A percentile compares a stretch with the other conserved stretches of the same genome.
Evolutionary conservation across 2,888 invertebrate species (phyloP).

Genomic region (Platycheirus albimanus): DNA sequence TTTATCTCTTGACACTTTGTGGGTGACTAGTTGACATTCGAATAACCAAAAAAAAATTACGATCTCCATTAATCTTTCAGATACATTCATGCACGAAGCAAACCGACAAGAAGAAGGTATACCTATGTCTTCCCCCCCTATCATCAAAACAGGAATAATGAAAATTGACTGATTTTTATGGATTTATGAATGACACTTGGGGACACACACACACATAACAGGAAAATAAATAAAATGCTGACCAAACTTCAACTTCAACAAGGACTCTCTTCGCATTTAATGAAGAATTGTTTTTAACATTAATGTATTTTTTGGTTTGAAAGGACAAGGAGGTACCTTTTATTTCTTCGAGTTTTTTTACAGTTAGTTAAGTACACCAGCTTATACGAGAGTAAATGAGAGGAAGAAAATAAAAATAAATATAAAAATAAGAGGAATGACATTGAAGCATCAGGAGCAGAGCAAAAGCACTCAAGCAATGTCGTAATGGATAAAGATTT

Average conservation of each 20-base stretch:
- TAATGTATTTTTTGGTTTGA: constrained; percentile 28
- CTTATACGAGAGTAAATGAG: neutral
- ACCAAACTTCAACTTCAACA: constrained; percentile 9
- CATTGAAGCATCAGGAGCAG: no score
- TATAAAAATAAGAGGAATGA: neutral
- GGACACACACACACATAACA: neutral
- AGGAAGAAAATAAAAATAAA: neutral
- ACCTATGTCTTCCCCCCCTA: no score
- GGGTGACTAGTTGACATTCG: constrained; percentile 35
- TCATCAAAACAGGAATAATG: neutral
- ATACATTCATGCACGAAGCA: neutral
- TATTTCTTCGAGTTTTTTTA: constrained; percentile 27
- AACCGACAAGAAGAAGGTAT: neutral
- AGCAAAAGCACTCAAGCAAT: no score
- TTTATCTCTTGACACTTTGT: constrained; percentile 16
- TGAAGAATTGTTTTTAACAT: constrained; percentile 35
- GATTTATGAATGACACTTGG: constrained; percentile 65
- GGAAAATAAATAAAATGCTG: constrained; percentile 33
- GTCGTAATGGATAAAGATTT: no score
- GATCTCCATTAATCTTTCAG: constrained; percentile 59
- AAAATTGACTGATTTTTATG: constrained; percentile 64
- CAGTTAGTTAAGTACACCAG: constrained; percentile 9
- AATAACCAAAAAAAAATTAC: constrained; percentile 31
- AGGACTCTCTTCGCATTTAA: neutral
- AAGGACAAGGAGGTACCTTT: constrained; percentile 10